phyloP scores from a whole-genome alignment of 2,113 vertebrate species.

The Oceanites oceanicus region DNA sequence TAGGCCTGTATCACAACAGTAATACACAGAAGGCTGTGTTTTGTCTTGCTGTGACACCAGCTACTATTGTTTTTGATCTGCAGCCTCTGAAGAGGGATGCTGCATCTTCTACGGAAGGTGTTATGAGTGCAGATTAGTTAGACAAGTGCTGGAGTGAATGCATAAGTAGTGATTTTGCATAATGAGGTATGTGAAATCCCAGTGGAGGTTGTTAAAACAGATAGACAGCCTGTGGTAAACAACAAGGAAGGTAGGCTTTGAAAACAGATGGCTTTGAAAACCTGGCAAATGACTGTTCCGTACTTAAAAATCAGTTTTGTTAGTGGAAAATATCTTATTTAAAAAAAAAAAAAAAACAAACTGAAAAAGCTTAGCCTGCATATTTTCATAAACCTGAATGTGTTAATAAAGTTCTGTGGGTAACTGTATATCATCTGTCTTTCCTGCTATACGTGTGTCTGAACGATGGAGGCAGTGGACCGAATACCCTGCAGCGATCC shows the following conservation, averaged over 20 bases:
- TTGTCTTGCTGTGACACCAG: conserved; percentile 63
- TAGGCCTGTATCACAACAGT: conserved; percentile 57
- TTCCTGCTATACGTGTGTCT: background rate
- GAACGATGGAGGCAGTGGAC: conserved; percentile 1
- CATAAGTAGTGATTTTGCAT: conserved; percentile 80
- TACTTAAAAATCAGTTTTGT: conserved; percentile 75
- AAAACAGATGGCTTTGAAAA: conserved; percentile 85
- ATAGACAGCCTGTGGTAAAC: conserved; percentile 83
- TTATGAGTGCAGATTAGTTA: conserved; percentile 78
- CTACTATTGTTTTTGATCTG: conserved; percentile 71
- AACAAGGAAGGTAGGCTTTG: conserved; percentile 81
- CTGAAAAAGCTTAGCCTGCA: conserved; percentile 60
- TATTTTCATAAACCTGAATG: conserved; percentile 62
- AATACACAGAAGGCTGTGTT: conserved; percentile 57
- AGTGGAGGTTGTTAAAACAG: conserved; percentile 86
- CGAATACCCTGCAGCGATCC: accelerated
- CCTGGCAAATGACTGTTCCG: conserved; percentile 76
- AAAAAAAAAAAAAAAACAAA: background rate
- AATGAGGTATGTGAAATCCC: conserved; percentile 82
- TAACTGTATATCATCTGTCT: conserved; percentile 31
- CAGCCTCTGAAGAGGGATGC: conserved; percentile 67
- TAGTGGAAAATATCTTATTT: conserved; percentile 64
- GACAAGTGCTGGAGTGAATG: conserved; percentile 78
- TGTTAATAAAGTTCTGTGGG: conserved; percentile 65
- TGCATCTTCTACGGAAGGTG: conserved; percentile 71